Evolutionary conservation across 2,113 vertebrate genomes (phyloP), one percentile per base, ranked within the genome.

Genomic region (Polypterus bichir): DNA sequence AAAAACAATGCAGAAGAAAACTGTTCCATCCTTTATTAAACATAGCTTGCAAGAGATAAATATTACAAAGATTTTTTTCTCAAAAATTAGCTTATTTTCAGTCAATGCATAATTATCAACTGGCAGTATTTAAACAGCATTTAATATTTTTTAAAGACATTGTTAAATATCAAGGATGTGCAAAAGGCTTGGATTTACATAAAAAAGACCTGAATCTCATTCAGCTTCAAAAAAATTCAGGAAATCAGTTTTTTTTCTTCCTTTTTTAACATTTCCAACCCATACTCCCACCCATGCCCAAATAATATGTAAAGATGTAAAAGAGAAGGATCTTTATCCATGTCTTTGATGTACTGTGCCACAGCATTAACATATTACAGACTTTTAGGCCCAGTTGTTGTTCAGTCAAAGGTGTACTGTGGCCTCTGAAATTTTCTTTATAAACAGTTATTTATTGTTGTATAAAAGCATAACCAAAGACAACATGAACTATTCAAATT

Each of bases 1-100:
- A 69, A 64, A 48, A 68, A 73, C 74, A 76, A 65, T 49, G 51
- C 27, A 67, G 77, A 69, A 68, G 74, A 81, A 87, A 94, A 92
- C 87, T 86, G 88, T 91, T 93, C 91, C 87, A 92, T 92, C 90
- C 91, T 94, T 94, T 94, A 94, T 94, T 94, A 94, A 94, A 94
- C 92, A 90, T 91, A 92, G 89, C 91, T 92, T 91, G 92, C 89
- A 91, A 92, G 90, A 90, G 91, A 94, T 92, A 93, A 93, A 94
- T 92, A 93, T 91, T 92, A 93, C 92, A 93, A 94, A 93, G 91
- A 73, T 91, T 92, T 91, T 87, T 86, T 89, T 89, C 86, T 92
- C 89, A 88, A 92, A 93, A 93, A 92, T 91, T 90, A 92, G 89
- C 89, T 91, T 92, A 86, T 92, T 89, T 88, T 89, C 82, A 86